Percentiles rank a stretch among this genome's conserved stretches.
Evolutionary conservation across 2,888 invertebrate genomes (phyloP).

Genomic region (Coremacera marginata): DNA sequence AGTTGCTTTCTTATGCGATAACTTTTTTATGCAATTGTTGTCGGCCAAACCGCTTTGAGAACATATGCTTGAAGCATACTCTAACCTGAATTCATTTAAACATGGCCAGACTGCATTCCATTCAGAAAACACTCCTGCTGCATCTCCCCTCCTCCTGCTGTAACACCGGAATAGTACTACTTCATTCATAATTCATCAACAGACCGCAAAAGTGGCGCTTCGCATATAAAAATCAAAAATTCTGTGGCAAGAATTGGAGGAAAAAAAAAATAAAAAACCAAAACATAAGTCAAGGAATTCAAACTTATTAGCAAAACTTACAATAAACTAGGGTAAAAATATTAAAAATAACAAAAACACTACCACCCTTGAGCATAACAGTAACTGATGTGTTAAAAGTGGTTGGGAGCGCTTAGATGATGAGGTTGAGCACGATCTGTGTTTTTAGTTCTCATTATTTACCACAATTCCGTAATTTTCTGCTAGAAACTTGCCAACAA

Average conservation of each 20-base stretch:
- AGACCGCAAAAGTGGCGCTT: slow-evolving; percentile 13
- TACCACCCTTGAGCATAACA: not conserved
- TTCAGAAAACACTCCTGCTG: not conserved
- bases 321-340: not conserved
- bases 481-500: not conserved
- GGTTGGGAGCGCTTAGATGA: not conserved
- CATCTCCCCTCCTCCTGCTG: not conserved
- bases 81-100: no score
- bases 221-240: not conserved
- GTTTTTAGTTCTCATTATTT: slow-evolving; percentile 21
- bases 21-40: no score
- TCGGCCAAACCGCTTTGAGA: no score
- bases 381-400: not conserved
- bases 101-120: no score
- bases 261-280: not conserved
- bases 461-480: slow-evolving; percentile 31
- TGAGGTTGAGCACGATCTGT: not conserved
- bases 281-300: not conserved
- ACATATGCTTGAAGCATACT: no score
- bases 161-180: not conserved
- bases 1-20: no score
- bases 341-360: slow-evolving; percentile 9
- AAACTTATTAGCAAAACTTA: slow-evolving; percentile 26
- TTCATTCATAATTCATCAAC: slow-evolving; percentile 19
- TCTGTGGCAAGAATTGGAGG: not conserved